Evolutionary conservation across 1,140 invertebrate species (phyloP).

Genomic region (Drosophila auraria): DNA sequence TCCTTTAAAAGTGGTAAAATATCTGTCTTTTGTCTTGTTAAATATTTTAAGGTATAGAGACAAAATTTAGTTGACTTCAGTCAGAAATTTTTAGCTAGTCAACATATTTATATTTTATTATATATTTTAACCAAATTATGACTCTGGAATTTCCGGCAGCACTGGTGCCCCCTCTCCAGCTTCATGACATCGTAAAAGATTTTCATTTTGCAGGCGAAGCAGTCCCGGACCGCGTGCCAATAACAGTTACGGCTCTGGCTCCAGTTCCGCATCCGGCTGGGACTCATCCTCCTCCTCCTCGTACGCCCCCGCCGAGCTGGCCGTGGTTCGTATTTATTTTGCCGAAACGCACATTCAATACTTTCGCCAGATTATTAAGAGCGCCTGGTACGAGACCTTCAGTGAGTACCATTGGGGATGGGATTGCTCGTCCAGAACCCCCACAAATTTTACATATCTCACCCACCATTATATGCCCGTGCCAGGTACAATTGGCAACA

Average conservation of each 20-base stretch:
- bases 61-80: background rate
- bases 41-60: background rate
- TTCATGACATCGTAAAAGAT: conserved; percentile 46
- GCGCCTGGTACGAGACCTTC: conserved; percentile 76
- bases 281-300: conserved; percentile 21
- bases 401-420: conserved; percentile 60
- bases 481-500: conserved; percentile 81
- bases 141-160: conserved; percentile 4
- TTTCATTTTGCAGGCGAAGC: conserved; percentile 72
- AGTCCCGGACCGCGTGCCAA: conserved; percentile 41
- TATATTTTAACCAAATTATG: no score
- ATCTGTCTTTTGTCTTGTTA: background rate
- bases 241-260: conserved; percentile 36
- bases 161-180: conserved; percentile 20
- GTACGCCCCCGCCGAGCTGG: conserved; percentile 34
- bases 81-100: background rate
- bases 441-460: conserved; percentile 35
- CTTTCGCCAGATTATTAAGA: conserved; percentile 81
- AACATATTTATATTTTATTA: background rate
- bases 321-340: conserved; percentile 76
- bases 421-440: background rate
- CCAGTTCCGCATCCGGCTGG: conserved; percentile 23
- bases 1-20: background rate
- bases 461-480: conserved; percentile 26
- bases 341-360: conserved; percentile 82